A percentile compares a stretch with the other conserved stretches of the same genome.
Evolutionary conservation across 2,888 invertebrate species (phyloP).

Genomic region (Cryptosula pallasiana): DNA sequence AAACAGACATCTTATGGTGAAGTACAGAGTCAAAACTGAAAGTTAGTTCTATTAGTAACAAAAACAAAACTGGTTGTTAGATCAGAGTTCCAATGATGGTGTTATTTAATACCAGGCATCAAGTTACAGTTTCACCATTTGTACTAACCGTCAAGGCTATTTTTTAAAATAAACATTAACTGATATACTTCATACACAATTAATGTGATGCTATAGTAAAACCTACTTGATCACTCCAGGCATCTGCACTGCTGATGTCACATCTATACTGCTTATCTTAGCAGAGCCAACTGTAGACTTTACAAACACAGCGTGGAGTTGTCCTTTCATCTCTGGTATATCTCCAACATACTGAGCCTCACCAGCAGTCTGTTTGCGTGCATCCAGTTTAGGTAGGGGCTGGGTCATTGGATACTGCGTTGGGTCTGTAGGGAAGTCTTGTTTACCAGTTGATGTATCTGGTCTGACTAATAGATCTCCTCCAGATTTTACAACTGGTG

Average conservation of each 20-base stretch:
- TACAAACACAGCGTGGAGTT: conserved; percentile 70
- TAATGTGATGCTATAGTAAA: too few relatives aligned
- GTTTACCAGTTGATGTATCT: conserved; percentile 63
- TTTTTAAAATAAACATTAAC: too few relatives aligned
- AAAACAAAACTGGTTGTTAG: too few relatives aligned
- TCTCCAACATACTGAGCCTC: conserved; percentile 75
- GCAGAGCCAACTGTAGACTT: conserved; percentile 60
- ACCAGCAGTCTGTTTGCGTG: conserved; percentile 58
- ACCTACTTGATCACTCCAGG: conserved; percentile 60
- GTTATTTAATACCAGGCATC: too few relatives aligned
- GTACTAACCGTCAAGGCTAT: too few relatives aligned
- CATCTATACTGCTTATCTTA: conserved; percentile 62
- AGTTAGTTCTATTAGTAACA: too few relatives aligned
- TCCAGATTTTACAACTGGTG: conserved; percentile 31
- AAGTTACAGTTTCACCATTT: too few relatives aligned
- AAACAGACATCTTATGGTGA: too few relatives aligned
- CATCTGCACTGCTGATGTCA: conserved; percentile 58
- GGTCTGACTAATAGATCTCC: conserved; percentile 53
- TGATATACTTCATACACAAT: too few relatives aligned
- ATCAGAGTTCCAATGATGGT: too few relatives aligned
- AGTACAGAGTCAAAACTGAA: too few relatives aligned
- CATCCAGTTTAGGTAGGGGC: conserved; percentile 70
- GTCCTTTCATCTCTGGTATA: conserved; percentile 55
- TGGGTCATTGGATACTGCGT: conserved; percentile 70
- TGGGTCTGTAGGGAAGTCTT: conserved; percentile 67